Percentiles rank a stretch among this genome's conserved stretches.
phyloP scores from a whole-genome alignment of 2,888 invertebrate species.

The Dicyrtomina minuta region DNA sequence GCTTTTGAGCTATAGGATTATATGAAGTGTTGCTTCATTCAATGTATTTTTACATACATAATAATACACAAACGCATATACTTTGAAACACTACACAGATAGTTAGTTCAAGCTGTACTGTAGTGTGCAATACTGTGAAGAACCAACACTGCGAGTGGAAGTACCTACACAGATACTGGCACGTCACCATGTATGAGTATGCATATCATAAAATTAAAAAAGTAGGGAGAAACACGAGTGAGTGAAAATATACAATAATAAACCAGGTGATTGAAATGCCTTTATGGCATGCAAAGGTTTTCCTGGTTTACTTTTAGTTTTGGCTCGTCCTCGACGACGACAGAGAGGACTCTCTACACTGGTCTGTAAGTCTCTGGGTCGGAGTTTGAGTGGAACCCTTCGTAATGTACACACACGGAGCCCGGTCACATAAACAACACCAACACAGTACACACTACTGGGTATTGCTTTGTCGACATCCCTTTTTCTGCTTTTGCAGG shows the following conservation, averaged over 20 bases:
- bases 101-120: no score
- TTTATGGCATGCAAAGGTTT: constrained; percentile 11
- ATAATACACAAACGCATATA: no score
- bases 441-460: neutral
- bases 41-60: neutral
- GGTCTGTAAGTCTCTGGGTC: constrained; percentile 2
- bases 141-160: no score
- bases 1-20: neutral
- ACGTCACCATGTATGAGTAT: no score
- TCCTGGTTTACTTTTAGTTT: neutral
- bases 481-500: neutral
- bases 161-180: no score
- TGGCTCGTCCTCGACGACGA: neutral
- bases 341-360: neutral
- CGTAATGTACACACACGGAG: no score
- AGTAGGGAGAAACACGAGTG: no score
- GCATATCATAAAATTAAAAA: no score
- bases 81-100: no score
- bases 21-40: neutral
- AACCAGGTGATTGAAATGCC: constrained; percentile 11
- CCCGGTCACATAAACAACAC: no score
- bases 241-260: no score
- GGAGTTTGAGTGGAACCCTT: neutral
- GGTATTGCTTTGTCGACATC: neutral
- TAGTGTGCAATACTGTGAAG: no score